Conservation (phyloP, 2,113 vertebrate species). For the Leptodactylus fuscus region DNA sequence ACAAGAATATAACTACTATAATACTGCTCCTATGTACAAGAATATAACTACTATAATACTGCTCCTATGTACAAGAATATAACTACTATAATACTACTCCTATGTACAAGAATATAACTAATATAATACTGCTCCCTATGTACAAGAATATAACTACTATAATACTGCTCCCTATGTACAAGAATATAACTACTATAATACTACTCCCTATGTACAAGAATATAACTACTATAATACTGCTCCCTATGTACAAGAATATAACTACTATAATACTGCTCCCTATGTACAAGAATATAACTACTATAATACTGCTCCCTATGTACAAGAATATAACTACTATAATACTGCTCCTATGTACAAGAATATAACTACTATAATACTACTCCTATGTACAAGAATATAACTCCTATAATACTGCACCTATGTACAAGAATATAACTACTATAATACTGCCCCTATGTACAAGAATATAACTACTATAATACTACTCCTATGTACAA, state of each 20-base stretch:
- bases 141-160: slow-evolving; percentile 2
- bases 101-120: slow-evolving; percentile 4
- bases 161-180: not conserved
- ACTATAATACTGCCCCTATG: not conserved
- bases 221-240: slow-evolving; percentile 11
- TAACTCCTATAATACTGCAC: not conserved
- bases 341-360: not conserved
- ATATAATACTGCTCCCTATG: not conserved
- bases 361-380: slow-evolving; percentile 2
- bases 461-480: not conserved
- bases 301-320: slow-evolving; percentile 1
- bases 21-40: not conserved
- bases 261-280: not conserved
- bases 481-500: not conserved
- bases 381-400: not conserved
- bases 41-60: not conserved
- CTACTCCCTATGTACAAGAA: not conserved
- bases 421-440: slow-evolving; percentile 2
- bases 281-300: slow-evolving; percentile 2
- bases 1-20: not conserved
- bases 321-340: slow-evolving; percentile 14
- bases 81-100: not conserved
- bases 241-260: not conserved
- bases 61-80: not conserved
- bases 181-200: slow-evolving; percentile 11